Percentiles rank a stretch among this genome's conserved stretches.
Evolutionary conservation across 2,888 invertebrate genomes (phyloP).

Genomic region (Phyllotreta striolata): DNA sequence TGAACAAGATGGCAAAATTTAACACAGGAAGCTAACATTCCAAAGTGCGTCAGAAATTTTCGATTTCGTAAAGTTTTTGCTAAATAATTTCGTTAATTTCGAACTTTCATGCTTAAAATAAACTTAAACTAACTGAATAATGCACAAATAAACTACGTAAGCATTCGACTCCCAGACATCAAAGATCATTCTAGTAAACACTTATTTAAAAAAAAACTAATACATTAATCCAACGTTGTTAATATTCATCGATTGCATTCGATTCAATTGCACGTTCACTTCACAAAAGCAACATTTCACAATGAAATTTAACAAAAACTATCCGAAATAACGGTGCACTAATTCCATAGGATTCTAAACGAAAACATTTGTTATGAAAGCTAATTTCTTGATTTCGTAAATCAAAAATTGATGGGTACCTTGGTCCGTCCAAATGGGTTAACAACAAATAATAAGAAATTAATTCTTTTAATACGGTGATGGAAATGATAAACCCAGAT

Average conservation of each 20-base stretch:
- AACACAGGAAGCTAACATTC: too few species aligned
- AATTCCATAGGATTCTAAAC: constrained; percentile 46
- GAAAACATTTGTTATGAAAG: constrained; percentile 59
- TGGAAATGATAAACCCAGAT: constrained; percentile 62
- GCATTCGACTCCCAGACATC: constrained; percentile 25
- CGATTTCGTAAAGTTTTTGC: too few species aligned
- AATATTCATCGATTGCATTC: not conserved
- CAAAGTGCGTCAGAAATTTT: too few species aligned
- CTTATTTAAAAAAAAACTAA: constrained; percentile 10
- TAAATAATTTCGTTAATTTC: too few species aligned
- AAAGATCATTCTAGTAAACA: constrained; percentile 23
- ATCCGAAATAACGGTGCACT: constrained; percentile 53
- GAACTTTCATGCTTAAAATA: not conserved
- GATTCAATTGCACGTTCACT: constrained; percentile 24
- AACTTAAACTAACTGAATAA: constrained; percentile 19
- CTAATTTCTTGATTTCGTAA: constrained; percentile 38
- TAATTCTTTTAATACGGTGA: constrained; percentile 56
- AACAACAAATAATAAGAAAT: constrained; percentile 61
- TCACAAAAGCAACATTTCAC: constrained; percentile 23
- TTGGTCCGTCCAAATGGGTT: constrained; percentile 83
- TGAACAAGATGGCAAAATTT: too few species aligned
- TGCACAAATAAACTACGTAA: constrained; percentile 30
- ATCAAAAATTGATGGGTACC: constrained; percentile 65
- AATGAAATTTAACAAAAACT: constrained; percentile 31
- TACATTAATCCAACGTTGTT: not conserved